Percentiles rank a stretch among this genome's conserved stretches.
These are phyloP conservation scores for Magallana ariakensis DNA, from an alignment of 1,140 invertebrate genomes.

Conservation along the genomic window DNA sequence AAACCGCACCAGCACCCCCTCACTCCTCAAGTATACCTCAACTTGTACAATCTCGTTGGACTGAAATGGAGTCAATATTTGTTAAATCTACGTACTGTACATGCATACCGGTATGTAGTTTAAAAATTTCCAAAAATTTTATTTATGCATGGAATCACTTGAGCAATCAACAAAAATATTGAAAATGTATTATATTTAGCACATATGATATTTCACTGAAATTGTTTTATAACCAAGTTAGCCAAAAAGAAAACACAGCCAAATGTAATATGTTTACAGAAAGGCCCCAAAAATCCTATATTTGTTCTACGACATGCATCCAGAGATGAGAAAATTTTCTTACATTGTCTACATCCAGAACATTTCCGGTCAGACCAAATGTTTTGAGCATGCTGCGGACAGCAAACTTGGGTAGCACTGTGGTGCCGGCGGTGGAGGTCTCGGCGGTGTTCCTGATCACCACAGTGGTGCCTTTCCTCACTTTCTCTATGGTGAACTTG, in stretches of 20 bases:
- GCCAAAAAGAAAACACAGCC: too few relatives aligned
- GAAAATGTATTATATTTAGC: too few relatives aligned
- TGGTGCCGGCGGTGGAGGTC: constrained; percentile 63
- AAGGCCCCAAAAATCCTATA: too few relatives aligned
- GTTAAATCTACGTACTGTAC: background rate
- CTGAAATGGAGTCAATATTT: constrained; percentile 57
- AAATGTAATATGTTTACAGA: too few relatives aligned
- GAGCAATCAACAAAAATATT: too few relatives aligned
- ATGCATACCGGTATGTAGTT: too few relatives aligned
- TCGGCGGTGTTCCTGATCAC: constrained; percentile 71
- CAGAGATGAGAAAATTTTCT: constrained; percentile 30
- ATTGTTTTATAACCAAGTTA: too few relatives aligned
- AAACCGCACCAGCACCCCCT: constrained; percentile 79
- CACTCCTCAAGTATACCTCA: constrained; percentile 79
- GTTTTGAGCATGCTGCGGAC: constrained; percentile 78
- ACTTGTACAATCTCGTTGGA: constrained; percentile 79
- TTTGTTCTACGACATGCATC: too few relatives aligned
- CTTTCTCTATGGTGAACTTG: constrained; percentile 78
- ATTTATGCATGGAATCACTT: too few relatives aligned
- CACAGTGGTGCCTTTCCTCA: constrained; percentile 78
- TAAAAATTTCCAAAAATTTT: too few relatives aligned
- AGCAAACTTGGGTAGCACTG: constrained; percentile 78
- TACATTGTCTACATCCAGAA: constrained; percentile 79
- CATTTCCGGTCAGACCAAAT: constrained; percentile 78
- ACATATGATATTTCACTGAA: too few relatives aligned